These are phyloP conservation scores for Sminthopsis crassicaudata DNA, from an alignment of 2,113 vertebrate genomes.

Conservation along the genomic window DNA sequence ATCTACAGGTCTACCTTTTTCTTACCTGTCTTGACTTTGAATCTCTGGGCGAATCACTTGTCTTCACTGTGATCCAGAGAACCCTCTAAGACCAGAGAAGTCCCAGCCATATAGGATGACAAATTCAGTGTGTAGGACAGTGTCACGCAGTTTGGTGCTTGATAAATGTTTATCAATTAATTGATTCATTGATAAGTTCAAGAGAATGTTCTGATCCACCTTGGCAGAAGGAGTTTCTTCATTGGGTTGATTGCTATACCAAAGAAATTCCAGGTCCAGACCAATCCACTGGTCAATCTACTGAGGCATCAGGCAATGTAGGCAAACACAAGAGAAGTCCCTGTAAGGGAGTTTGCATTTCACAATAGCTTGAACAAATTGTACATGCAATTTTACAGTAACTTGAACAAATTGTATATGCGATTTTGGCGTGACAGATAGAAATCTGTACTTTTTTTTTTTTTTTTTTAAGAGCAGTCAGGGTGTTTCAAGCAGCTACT, in stretches of 20 bases:
- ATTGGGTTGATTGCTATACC: neutral
- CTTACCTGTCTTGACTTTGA: neutral
- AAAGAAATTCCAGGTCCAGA: neutral
- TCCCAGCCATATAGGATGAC: neutral
- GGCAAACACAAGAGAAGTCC: neutral
- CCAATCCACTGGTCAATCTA: neutral
- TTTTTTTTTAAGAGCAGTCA: neutral
- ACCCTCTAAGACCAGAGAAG: neutral
- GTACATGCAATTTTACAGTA: neutral
- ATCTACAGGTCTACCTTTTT: no score
- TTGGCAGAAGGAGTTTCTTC: neutral
- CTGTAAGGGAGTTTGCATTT: neutral
- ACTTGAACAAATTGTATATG: neutral
- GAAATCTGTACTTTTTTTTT: neutral
- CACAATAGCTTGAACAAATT: neutral
- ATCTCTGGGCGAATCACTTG: neutral
- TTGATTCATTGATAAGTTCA: neutral
- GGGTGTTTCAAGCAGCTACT: neutral
- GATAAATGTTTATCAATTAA: neutral
- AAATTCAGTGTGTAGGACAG: neutral
- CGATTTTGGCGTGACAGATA: neutral
- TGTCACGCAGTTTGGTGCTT: neutral
- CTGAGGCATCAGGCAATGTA: neutral
- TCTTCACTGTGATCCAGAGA: neutral
- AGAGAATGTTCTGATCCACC: neutral